Base-by-base conservation (phyloP, 2,113 vertebrate species). In the Stercorarius parasiticus region DNA sequence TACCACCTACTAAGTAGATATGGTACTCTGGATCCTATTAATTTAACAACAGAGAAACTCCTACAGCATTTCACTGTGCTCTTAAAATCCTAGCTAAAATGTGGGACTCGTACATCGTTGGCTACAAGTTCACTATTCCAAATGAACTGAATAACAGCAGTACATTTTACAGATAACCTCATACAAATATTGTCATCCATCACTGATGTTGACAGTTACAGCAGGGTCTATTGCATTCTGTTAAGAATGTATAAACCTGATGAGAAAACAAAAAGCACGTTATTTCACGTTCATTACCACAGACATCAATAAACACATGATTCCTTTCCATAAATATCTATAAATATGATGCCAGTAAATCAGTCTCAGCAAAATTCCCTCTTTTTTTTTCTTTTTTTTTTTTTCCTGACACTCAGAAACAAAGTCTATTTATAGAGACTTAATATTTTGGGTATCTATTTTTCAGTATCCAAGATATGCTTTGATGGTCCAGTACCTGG, bases 81-180 rank as follows among this genome's bases (percentile, higher is more conserved):
- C 84, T 95, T 97, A 96, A 97, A 96, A 93, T 88, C 91, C 97
- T 97, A 98, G 88, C 96, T 97, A 96, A 96, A 89, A 95, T 94
- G 95, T 98, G 96, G 74, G 94, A 95, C 93, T 97, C 1, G 4
- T 94, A 91, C 92, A 93, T 96, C 21, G 7, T 96, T 96, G 97
- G 96, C 96, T 98, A 97, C 82, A 94, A 85, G 86, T 97, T 97
- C 94, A 96, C 97, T 97, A 97, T 86, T 98, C 84, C 97, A 96
- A 98, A 97, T 95, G 97, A 98, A 97, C 93, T 97, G 93, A 96
- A 45, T 95, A 96, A 96, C 78, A 97, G 89, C 94, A 91, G 93
- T 94, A 97, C 66, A 92, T 91, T 95, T 96, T 92, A 97, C 85
- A 97, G 95, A 82, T 94, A 96, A 91, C 56, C 90, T 93, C 89